Base-by-base conservation (phyloP, 1,140 invertebrate genomes). In the Zaprionus lachaisei region DNA sequence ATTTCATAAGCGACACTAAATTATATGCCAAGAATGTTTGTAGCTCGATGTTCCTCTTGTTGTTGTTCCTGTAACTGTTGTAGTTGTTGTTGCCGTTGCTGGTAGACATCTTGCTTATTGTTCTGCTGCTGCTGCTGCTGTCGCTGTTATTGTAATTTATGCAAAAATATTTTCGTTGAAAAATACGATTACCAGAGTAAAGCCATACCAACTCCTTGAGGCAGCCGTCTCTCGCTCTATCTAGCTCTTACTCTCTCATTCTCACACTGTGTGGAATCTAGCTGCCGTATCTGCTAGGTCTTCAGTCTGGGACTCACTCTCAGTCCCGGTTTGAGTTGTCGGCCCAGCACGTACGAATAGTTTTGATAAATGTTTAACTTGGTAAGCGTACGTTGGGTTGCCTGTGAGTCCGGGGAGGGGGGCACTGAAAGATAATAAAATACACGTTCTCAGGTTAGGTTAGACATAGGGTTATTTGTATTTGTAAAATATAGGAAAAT, bases 1-100 rank as follows among this genome's bases (percentile, higher is more conserved):
- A 91, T 90, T 90, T 90, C 82, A 90, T 90, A 91, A 85, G 74
- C 86, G 86, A 91, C 86, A 91, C 86, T 90, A 90, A 90, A 90
- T 90, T 90, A 90, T 90, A 91, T 74, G 86, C 80, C 71, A 80
- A 73, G 86, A 86, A 90, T 87, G 77, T 83, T 47, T 3, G 15
- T 6, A n/a, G 38, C 38, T n/a, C 38, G 38, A 41, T 41, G 15
- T 41, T 41, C 15, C 38, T 41, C 38, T n/a, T 41, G 41, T 17
- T 47, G 41, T 17, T 47, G 38, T 41, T 6, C 38, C 38, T 55
- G 68, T 63, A 80, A 77, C 68, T 61, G 72, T 62, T 78, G 70
- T 20, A 38, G 66, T 70, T 63, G 22, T 37, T 44, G 34, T 26
- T 78, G 78, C 69, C 56, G 77, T 62, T 83, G 65, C 81, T 80